A percentile compares a stretch with the other conserved stretches of the same genome.
Evolutionary conservation across 2,888 invertebrate genomes (phyloP).

Genomic region (Agrilus cyanescens): DNA sequence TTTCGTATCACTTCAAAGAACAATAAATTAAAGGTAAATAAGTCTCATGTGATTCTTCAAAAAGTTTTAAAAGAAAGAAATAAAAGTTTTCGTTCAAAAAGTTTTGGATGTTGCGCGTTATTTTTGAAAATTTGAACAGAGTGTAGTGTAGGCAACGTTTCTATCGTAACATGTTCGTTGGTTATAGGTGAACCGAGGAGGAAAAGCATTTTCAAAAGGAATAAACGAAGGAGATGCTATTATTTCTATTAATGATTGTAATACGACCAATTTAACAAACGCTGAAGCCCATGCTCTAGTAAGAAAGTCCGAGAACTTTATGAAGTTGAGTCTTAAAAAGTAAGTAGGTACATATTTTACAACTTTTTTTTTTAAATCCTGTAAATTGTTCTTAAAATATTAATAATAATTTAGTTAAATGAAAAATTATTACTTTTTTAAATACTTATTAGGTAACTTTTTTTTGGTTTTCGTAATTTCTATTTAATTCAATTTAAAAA

Average conservation of each 20-base stretch:
- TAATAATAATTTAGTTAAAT: no score
- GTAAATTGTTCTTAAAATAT: no score
- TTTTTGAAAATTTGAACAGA: background rate
- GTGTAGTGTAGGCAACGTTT: constrained; percentile 41
- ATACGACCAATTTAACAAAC: constrained; percentile 55
- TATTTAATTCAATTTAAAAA: no score
- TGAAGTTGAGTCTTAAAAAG: constrained; percentile 61
- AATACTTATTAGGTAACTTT: no score
- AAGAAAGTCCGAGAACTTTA: constrained; percentile 54
- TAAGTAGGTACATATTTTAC: constrained; percentile 36
- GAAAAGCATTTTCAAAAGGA: constrained; percentile 71
- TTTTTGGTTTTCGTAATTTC: no score
- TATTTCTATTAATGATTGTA: constrained; percentile 63
- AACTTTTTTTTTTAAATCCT: background rate
- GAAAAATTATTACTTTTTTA: no score
- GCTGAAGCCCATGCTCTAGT: constrained; percentile 63
- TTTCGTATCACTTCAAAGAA: no score
- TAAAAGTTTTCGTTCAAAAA: no score
- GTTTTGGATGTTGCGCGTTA: background rate
- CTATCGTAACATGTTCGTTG: constrained; percentile 27
- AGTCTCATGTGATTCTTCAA: no score
- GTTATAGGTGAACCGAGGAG: constrained; percentile 75
- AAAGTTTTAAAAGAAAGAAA: background rate
- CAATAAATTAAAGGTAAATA: background rate
- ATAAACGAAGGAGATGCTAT: constrained; percentile 73